Conservation (phyloP, 2,797 vertebrate species). For the Fratercula arctica region DNA sequence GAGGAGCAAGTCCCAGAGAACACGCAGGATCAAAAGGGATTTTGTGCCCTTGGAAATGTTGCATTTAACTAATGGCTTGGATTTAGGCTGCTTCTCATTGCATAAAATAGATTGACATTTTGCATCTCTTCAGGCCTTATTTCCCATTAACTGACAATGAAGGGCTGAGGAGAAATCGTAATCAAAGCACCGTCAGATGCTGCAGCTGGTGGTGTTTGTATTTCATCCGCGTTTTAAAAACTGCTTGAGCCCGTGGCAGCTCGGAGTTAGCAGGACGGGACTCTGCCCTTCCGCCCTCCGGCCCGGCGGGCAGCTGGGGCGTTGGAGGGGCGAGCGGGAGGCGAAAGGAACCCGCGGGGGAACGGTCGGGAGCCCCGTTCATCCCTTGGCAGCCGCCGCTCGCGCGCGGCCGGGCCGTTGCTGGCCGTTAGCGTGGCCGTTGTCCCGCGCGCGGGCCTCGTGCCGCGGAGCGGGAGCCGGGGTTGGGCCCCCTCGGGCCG, state of each 20-base stretch:
- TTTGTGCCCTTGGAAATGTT: not conserved
- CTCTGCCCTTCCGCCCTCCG: not conserved
- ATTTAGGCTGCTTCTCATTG: not conserved
- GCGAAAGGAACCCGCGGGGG: not conserved
- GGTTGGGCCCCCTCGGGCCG: no score
- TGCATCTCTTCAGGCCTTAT: not conserved
- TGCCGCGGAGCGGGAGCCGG: not conserved
- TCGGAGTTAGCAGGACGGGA: accelerated
- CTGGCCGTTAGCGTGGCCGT: not conserved
- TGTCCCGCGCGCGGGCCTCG: not conserved
- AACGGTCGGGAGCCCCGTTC: no score
- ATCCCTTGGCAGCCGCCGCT: not conserved
- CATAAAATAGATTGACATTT: not conserved
- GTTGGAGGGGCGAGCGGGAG: not conserved
- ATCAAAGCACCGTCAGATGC: not conserved
- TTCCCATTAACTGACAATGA: not conserved
- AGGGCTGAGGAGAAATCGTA: not conserved
- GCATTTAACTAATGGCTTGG: not conserved
- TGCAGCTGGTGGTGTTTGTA: accelerated
- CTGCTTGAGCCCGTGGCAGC: accelerated
- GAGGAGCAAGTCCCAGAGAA: not conserved
- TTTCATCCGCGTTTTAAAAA: accelerated
- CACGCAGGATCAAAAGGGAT: not conserved
- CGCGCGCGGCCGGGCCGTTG: not conserved
- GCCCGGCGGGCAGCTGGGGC: not conserved